These are phyloP conservation scores for Connochaetes taurinus DNA, from an alignment of 2,113 vertebrate genomes.

Conservation along the genomic window DNA sequence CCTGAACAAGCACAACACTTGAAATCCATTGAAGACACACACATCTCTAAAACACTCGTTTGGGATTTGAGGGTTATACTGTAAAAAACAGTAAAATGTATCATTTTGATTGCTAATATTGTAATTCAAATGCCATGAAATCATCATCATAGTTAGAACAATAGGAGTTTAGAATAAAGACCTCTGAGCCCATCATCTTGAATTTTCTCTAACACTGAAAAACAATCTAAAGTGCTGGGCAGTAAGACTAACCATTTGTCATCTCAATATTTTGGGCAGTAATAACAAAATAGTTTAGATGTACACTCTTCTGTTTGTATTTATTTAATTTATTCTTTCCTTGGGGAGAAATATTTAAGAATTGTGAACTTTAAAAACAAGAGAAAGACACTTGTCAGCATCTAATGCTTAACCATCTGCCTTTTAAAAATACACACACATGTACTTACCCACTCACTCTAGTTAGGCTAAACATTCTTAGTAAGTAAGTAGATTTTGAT, in stretches of 20 bases:
- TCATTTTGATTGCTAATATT: neutral
- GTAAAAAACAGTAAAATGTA: neutral
- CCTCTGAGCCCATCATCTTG: neutral
- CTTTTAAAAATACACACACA: conserved; percentile 37
- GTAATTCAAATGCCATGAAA: conserved; percentile 6
- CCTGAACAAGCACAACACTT: neutral
- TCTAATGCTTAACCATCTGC: conserved; percentile 52
- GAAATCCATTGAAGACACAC: neutral
- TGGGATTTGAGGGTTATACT: conserved; percentile 29
- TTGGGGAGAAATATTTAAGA: conserved; percentile 46
- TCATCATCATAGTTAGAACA: conserved; percentile 2
- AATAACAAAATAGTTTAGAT: conserved; percentile 44
- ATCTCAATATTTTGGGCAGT: neutral
- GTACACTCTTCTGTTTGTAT: conserved; percentile 41
- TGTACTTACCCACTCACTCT: neutral
- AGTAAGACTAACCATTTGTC: neutral
- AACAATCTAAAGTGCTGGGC: conserved; percentile 6
- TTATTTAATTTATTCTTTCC: conserved; percentile 39
- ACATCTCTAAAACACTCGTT: conserved; percentile 22
- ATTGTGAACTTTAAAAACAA: conserved; percentile 58
- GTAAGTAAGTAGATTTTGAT: conserved; percentile 51
- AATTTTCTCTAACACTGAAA: conserved; percentile 41
- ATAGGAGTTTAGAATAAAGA: conserved; percentile 16
- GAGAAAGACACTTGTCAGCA: conserved; percentile 33
- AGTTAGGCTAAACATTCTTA: conserved; percentile 38